A percentile compares a stretch with the other conserved stretches of the same genome.
phyloP scores from a whole-genome alignment of 2,113 vertebrate species.

The Tyto alba region DNA sequence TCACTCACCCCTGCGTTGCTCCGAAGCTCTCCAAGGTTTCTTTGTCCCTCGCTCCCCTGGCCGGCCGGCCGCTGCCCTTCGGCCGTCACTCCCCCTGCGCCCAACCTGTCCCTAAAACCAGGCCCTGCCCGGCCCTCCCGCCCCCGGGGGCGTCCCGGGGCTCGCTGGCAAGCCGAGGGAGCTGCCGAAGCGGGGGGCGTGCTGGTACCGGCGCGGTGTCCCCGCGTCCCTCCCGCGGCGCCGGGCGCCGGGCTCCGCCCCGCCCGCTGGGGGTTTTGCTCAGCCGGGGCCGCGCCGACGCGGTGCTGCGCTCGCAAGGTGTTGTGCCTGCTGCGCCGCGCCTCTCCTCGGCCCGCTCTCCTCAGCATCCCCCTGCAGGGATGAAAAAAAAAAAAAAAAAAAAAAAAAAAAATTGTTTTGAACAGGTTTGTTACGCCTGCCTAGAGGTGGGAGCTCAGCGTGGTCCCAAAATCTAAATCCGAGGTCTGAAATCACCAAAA shows the following conservation, averaged over 20 bases:
- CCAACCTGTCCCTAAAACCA: not conserved
- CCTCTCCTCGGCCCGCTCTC: not conserved
- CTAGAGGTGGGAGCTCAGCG: not conserved
- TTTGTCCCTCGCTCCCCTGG: not conserved
- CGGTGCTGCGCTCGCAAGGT: no score
- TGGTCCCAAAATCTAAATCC: not conserved
- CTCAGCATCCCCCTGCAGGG: not conserved
- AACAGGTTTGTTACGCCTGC: not conserved
- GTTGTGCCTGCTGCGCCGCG: not conserved
- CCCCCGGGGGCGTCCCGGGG: no score
- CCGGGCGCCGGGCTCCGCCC: no score
- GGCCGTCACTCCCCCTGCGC: rapidly evolving
- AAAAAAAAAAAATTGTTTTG: not conserved
- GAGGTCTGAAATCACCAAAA: not conserved
- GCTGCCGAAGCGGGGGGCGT: not conserved
- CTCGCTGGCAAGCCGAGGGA: rapidly evolving
- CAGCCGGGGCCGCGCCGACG: no score
- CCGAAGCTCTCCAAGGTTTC: not conserved
- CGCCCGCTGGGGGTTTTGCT: no score
- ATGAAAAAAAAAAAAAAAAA: no score
- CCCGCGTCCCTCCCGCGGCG: no score
- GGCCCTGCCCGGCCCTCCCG: not conserved
- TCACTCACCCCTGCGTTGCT: not conserved
- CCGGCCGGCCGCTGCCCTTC: not conserved
- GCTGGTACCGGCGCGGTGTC: no score